phyloP scores from a whole-genome alignment of 2,888 invertebrate species.

The Alcis repandata region DNA sequence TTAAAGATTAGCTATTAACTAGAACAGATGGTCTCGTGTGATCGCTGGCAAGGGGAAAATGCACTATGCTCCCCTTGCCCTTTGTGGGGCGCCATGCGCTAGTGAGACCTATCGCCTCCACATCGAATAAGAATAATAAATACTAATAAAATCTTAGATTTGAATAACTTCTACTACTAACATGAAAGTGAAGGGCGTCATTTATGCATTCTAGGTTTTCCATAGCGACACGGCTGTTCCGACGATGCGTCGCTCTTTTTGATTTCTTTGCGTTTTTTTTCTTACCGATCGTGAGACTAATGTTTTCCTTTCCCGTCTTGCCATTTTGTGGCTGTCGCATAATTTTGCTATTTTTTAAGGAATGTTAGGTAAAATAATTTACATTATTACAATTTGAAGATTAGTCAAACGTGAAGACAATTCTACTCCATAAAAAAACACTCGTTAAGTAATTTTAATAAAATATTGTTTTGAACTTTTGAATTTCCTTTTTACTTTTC shows the following conservation, averaged over 20 bases:
- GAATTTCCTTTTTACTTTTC: not conserved
- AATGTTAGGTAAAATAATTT: conserved; percentile 3
- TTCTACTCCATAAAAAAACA: too few species aligned
- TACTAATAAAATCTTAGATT: too few species aligned
- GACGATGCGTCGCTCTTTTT: conserved; percentile 21
- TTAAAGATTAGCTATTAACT: too few species aligned
- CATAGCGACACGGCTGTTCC: conserved; percentile 21
- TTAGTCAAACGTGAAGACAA: not conserved
- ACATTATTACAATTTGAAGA: not conserved
- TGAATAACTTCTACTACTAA: conserved; percentile 43
- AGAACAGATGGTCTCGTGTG: too few species aligned
- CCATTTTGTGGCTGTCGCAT: conserved; percentile 14
- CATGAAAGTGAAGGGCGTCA: conserved; percentile 53
- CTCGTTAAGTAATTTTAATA: not conserved
- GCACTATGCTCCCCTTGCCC: too few species aligned
- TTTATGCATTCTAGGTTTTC: conserved; percentile 55
- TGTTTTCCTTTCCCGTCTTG: not conserved
- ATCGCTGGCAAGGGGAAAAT: too few species aligned
- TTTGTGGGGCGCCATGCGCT: too few species aligned
- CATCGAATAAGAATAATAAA: too few species aligned
- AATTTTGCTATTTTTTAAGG: conserved; percentile 6
- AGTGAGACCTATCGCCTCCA: too few species aligned
- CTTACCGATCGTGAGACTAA: conserved; percentile 33
- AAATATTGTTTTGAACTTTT: not conserved
- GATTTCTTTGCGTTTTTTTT: conserved; percentile 38